A percentile compares a stretch with the other conserved stretches of the same genome.
Evolutionary conservation across 2,113 vertebrate genomes (phyloP).

Genomic region (Toxotes jaculatrix): DNA sequence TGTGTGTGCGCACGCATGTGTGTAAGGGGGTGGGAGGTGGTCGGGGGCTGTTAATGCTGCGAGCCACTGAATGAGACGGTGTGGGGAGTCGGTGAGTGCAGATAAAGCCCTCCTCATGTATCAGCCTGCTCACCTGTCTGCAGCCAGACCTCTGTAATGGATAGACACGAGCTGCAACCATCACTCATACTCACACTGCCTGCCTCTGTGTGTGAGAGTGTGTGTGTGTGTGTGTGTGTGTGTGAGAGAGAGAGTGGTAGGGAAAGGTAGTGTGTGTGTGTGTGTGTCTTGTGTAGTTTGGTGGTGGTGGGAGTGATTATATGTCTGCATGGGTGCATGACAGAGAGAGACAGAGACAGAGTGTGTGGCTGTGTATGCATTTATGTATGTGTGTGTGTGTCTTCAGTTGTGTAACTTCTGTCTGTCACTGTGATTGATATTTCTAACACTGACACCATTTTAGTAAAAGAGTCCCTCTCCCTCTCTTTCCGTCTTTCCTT

Average conservation of each 20-base stretch:
- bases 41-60: constrained; percentile 52
- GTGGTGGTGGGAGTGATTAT: constrained; percentile 73
- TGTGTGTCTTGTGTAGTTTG: constrained; percentile 42
- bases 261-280: not conserved
- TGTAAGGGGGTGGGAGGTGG: not conserved
- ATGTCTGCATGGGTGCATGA: constrained; percentile 74
- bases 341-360: constrained; percentile 68
- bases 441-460: constrained; percentile 56
- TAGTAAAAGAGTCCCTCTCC: constrained; percentile 23
- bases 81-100: constrained; percentile 74
- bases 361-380: constrained; percentile 52
- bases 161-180: constrained; percentile 73
- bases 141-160: constrained; percentile 74
- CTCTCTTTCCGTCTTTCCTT: constrained; percentile 11
- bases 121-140: constrained; percentile 82
- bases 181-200: constrained; percentile 77
- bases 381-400: constrained; percentile 37
- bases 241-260: constrained; percentile 3
- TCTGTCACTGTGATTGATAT: constrained; percentile 68
- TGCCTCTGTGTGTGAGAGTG: constrained; percentile 17
- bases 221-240: constrained; percentile 28
- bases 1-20: constrained; percentile 10
- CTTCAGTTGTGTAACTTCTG: constrained; percentile 49
- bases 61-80: constrained; percentile 69
- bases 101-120: constrained; percentile 82